phyloP scores from a whole-genome alignment of 2,797 vertebrate genomes.

The Xiphophorus birchmanni region DNA sequence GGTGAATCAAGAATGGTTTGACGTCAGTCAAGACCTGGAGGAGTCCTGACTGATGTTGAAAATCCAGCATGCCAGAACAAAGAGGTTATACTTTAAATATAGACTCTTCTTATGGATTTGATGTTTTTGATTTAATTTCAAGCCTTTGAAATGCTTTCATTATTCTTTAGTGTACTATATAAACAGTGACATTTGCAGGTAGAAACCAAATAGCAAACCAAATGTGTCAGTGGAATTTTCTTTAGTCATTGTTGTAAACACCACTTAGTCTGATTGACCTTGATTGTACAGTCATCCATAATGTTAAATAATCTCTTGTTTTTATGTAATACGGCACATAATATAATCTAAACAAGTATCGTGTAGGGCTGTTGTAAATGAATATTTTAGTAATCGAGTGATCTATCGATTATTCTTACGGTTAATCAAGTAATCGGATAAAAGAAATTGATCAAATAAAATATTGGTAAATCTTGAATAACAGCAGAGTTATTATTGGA shows the following conservation, averaged over 20 bases:
- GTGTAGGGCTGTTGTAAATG: too few species aligned
- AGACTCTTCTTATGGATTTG: not conserved
- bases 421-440: too few species aligned
- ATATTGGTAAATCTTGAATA: too few species aligned
- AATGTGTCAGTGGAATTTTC: not conserved
- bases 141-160: not conserved
- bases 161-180: not conserved
- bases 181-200: not conserved
- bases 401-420: too few species aligned
- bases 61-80: not conserved
- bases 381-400: too few species aligned
- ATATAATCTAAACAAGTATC: not conserved
- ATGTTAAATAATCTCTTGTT: not conserved
- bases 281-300: not conserved
- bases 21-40: not conserved
- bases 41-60: not conserved
- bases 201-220: not conserved
- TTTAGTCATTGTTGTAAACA: not conserved
- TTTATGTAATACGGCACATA: not conserved
- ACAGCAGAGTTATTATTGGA: too few species aligned
- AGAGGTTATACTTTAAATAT: not conserved
- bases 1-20: not conserved
- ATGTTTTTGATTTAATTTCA: not conserved
- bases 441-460: too few species aligned
- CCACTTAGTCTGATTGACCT: not conserved